Base-by-base conservation (phyloP, 2,113 vertebrate species). In the Neogale vison region DNA sequence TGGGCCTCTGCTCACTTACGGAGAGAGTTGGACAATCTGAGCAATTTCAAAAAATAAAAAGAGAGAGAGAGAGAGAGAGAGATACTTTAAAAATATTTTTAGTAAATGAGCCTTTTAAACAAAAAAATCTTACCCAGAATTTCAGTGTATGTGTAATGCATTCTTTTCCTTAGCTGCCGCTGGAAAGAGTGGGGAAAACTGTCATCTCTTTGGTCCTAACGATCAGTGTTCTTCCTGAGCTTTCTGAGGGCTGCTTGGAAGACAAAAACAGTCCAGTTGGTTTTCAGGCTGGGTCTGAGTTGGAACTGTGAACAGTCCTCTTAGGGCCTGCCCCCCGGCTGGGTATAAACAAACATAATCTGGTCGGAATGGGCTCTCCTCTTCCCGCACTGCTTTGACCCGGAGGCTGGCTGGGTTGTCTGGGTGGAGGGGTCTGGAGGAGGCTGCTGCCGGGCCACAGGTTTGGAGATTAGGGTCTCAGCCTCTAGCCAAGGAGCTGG, bases 351-450 rank as follows among this genome's bases (percentile, higher is more conserved):
- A 34, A 67, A 67, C 6, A 6, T 10, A 2, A 23, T 65, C 79
- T 50, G 26, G 42, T 92, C 1, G 29, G 47, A 59, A 21, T 23
- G 47, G 12, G 17, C 39, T 77, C 45, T 45, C 18, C 0, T 74
- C 36, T 84, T 42, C 39, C 42, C 14, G 50, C 6, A 2, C 31
- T 39, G 1, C 21, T 24, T 8, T 10, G 36, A 23, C 84, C 72
- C 47, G 45, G 83, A 1, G 7, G 34, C 74, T 63, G 45, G 39
- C 47, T 20, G 57, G 52, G 55, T 34, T 20, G 47, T 52, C 47
- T 10, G 15, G 39, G 3, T 4, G 4, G 63, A 39, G 8, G 45
- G 50, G 18, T 13, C 1, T 0, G 29, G 20, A 31, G 14, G 18
- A 42, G 36, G 45, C 26, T 4, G 10, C 29, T 18, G 10, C 12